Evolutionary conservation across 2,888 invertebrate species (phyloP), one percentile per base, ranked within the genome.

Genomic region (Penaeus monodon): DNA sequence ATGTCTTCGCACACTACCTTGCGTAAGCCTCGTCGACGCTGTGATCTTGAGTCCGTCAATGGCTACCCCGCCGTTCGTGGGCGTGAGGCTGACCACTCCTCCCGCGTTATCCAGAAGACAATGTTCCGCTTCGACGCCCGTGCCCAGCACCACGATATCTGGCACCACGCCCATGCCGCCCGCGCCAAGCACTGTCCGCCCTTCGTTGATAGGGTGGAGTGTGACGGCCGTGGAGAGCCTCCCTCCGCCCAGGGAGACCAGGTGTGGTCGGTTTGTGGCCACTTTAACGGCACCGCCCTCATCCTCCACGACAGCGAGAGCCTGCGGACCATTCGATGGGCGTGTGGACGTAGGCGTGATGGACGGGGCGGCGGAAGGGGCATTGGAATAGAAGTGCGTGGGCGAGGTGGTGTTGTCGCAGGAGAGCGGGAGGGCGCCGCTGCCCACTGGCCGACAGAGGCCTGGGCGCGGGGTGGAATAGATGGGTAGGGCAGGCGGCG

Each of bases 201-300:
- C 97, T 95, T 96, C 95, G 91, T 96, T 96, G 91, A 98, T 94
- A 91, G 97, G 97, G 93, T 97, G 96, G 91, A 97, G 94, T 64
- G 97, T 97, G 91, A 97, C 96, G n/a, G 97, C 96, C 65, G 97
- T 97, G 93, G 97, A 97, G 89, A 97, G 94, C 90, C 97, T 94
- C 88, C 97, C 97, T 90, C 97, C 96, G 90, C 97, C 97, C 92
- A 97, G 94, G 93, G 97, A 97, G 92, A 98, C 97, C 92, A 97
- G 94, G 93, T 98, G 97, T 68, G 97, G 97, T 91, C 96, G 95
- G 92, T 97, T 97, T 90, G 97, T 96, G 91, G 95, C 94, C 89
- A 95, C 94, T 91, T 94, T 94, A 81, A 95, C 93, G 49, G 95
- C 94, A 88, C 91, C 91, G 89, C 94, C 92, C 86, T 94, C 94